Evolutionary conservation across 1,140 invertebrate genomes (phyloP).

Genomic region (Drosophila lacertosa): DNA sequence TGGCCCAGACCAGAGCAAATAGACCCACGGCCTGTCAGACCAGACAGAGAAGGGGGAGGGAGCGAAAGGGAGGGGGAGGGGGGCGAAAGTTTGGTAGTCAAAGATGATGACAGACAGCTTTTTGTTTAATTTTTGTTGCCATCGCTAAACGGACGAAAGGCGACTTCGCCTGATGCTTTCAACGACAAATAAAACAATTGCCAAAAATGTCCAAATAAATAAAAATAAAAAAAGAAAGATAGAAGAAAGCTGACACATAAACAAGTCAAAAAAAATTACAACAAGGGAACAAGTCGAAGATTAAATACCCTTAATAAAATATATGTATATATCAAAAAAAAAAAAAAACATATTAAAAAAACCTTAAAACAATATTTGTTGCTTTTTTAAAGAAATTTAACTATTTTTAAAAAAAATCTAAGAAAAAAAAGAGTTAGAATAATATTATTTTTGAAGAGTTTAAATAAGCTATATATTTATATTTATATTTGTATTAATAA

Average conservation of each 20-base stretch:
- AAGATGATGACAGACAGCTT: constrained; percentile 37
- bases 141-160: neutral
- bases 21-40: constrained; percentile 5
- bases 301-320: neutral
- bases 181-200: constrained; percentile 61
- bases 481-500: no score
- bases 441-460: no score
- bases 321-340: no score
- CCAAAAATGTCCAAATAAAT: neutral
- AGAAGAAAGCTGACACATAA: no score
- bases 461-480: no score
- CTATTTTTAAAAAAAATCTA: no score
- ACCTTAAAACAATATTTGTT: no score
- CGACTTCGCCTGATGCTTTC: neutral
- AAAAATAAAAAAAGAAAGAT: neutral
- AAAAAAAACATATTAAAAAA: no score
- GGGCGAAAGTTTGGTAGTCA: constrained; percentile 4
- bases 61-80: neutral
- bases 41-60: neutral
- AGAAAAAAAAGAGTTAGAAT: no score
- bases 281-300: neutral
- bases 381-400: no score
- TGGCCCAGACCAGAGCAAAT: constrained; percentile 13
- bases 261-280: no score
- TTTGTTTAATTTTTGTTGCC: constrained; percentile 13